Evolutionary conservation across 2,888 invertebrate species (phyloP), one percentile per base, ranked within the genome.

Genomic region (Caenorhabditis macrosperma): DNA sequence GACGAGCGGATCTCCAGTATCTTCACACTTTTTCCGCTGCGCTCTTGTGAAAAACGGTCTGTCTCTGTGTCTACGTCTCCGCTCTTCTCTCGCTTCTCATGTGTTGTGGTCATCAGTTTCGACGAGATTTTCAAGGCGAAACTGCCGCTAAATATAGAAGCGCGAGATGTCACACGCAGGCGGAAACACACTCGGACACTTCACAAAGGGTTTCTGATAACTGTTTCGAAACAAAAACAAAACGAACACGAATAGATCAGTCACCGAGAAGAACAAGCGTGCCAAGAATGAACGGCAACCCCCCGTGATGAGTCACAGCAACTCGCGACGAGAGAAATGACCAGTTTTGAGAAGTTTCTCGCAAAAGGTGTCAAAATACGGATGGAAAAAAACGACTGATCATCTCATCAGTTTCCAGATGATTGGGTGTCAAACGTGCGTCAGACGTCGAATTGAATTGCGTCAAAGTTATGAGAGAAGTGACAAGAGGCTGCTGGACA

Each of bases 321-420:
- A n/a, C 10, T 30, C 33, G 3, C 12, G 1, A 54, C 54, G 30
- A n/a, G n/a, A n/a, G n/a, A 30, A 54, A 54, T 30, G 54, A 54
- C 30, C 54, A 54, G 54, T 54, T 54, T 54, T 46, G 6, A n/a
- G n/a, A n/a, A n/a, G n/a, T n/a, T 44, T 33, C 33, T 7, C 6
- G 9, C 17, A 20, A 44, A 17, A 3, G 10, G 33, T 33, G 33
- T 33, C 6, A 30, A 54, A 33, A 28, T 10, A 17, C 5, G n/a
- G 15, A 54, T 7, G 6, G 20, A 54, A 54, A 54, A 28, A 54
- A 54, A 33, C 5, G 30, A 54, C 2, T 30, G 26, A 24, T n/a
- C n/a, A n/a, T 48, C 48, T 33, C n/a, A 33, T 54, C 30, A 30
- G 17, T 30, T 54, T 54, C 54, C 54, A 54, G 54, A 54, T 54